Evolutionary conservation across 2,797 vertebrate species (phyloP), one percentile per base, ranked within the genome.

Genomic region (Etheostoma perlongum): DNA sequence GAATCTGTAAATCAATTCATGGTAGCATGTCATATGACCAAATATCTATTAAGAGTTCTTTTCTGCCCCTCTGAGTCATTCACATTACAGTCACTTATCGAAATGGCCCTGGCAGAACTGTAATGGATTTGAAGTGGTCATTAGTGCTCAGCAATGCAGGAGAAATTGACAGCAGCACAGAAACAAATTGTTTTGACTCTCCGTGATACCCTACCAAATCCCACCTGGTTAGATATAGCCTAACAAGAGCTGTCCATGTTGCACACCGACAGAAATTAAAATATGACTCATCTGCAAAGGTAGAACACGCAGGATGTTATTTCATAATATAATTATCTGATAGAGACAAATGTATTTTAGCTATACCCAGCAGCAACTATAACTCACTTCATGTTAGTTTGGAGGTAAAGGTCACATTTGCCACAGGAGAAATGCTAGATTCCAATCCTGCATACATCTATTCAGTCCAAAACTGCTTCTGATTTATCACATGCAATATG

Each of bases 91-190:
- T 78, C 74, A 88, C 79, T 90, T 87, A 88, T 86, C 71, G 80
- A 72, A 78, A 71, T 76, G 64, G 74, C 74, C 68, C 78, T 51
- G 79, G 85, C 81, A 84, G 74, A 82, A 67, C 72, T 67, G 67
- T 85, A 91, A 93, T 88, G 89, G 87, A 82, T 82, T 76, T 90
- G 67, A 92, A 92, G 88, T 90, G 90, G 83, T 90, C 83, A 86
- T 92, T 88, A 92, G 87, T 21, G 78, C 82, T 72, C 64, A 65
- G 69, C 62, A 82, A 66, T 71, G 71, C 71, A 88, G 83, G 79
- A 81, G 78, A 86, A 89, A 86, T 84, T 67, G 79, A 77, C 72
- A 83, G 70, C 69, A 72, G 71, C 16, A 61, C 40, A 64, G 62
- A 76, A 72, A 78, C 69, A 64, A 81, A 87, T 83, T 65, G 64